These are phyloP conservation scores for Heliconius erato DNA, from an alignment of 2,888 invertebrate genomes.

Conservation along the genomic window DNA sequence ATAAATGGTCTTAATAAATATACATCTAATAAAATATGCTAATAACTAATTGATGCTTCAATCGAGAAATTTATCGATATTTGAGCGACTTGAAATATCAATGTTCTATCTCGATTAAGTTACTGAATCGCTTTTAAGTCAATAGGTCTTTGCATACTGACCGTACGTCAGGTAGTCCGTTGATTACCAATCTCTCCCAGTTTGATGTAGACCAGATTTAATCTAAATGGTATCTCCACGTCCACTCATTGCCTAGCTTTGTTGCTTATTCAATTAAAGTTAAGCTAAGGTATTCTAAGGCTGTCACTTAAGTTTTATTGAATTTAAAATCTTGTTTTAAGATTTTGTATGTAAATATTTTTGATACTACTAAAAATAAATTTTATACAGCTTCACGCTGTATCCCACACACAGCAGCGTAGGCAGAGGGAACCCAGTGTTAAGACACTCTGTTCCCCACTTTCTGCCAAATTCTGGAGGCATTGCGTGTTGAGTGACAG, in stretches of 20 bases:
- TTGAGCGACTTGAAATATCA: not conserved
- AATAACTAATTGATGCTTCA: too few relatives aligned
- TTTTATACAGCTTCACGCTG: too few relatives aligned
- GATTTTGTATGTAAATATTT: too few relatives aligned
- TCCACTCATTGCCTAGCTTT: not conserved
- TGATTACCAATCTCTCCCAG: constrained; percentile 73
- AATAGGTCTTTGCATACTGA: constrained; percentile 68
- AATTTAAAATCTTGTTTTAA: too few relatives aligned
- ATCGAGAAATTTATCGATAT: not conserved
- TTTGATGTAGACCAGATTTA: constrained; percentile 26
- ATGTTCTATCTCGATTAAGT: constrained; percentile 58
- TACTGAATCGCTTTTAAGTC: constrained; percentile 67
- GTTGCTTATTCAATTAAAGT: not conserved
- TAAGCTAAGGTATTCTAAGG: not conserved
- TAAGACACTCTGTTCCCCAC: too few relatives aligned
- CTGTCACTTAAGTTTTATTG: not conserved
- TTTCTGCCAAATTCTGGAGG: too few relatives aligned
- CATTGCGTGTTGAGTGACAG: too few relatives aligned
- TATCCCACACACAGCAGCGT: too few relatives aligned
- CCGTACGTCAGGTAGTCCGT: constrained; percentile 73
- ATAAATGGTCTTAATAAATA: too few relatives aligned
- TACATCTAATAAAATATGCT: too few relatives aligned
- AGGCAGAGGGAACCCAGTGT: too few relatives aligned
- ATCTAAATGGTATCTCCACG: not conserved
- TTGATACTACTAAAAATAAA: too few relatives aligned